Percentiles rank a stretch among this genome's conserved stretches.
These are phyloP conservation scores for Bryconaethiops microstoma DNA, from an alignment of 2,797 vertebrate species.

Conservation along the genomic window DNA sequence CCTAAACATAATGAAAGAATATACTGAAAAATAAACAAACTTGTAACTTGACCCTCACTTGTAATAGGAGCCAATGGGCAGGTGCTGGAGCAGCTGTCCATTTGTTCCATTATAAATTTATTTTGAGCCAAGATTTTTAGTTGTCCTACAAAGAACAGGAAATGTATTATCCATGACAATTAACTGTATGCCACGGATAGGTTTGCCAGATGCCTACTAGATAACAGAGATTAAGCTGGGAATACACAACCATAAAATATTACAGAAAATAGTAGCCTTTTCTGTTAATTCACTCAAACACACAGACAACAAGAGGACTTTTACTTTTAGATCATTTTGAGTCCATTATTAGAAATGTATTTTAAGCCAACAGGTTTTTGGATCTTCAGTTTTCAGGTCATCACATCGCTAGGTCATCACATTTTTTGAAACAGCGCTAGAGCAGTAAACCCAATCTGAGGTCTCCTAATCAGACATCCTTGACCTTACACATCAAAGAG, in stretches of 20 bases:
- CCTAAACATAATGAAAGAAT: too few relatives aligned
- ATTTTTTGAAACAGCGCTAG: background rate
- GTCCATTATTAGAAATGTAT: too few relatives aligned
- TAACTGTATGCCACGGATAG: background rate
- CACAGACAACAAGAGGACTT: too few relatives aligned
- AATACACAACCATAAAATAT: background rate
- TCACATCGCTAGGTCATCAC: background rate
- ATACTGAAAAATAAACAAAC: too few relatives aligned
- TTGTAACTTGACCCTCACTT: too few relatives aligned
- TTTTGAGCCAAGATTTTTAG: background rate
- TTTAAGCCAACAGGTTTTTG: too few relatives aligned
- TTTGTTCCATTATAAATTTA: background rate
- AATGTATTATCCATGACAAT: background rate
- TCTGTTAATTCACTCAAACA: too few relatives aligned
- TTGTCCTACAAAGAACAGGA: background rate
- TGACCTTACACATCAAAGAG: background rate
- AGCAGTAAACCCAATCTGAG: background rate
- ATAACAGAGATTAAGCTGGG: background rate
- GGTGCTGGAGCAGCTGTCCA: background rate
- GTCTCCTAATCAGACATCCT: background rate
- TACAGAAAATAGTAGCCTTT: too few relatives aligned
- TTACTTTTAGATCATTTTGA: too few relatives aligned
- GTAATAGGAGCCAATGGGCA: too few relatives aligned
- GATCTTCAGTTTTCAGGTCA: background rate
- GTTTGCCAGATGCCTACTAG: too few relatives aligned